A percentile compares a stretch with the other conserved stretches of the same genome.
These are phyloP conservation scores for Chalcis sispes DNA, from an alignment of 2,888 invertebrate species.

Conservation along the genomic window DNA sequence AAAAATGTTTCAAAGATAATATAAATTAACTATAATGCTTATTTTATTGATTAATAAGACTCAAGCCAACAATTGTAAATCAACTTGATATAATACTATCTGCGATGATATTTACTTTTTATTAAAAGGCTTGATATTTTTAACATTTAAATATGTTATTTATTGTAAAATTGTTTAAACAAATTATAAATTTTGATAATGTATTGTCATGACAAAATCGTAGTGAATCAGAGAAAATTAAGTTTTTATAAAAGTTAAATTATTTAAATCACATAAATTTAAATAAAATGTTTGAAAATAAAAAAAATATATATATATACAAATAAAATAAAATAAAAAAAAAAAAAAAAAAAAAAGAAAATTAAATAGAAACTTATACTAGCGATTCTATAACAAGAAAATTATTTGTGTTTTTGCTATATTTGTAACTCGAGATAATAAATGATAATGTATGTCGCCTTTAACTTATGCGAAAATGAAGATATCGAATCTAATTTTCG, in stretches of 20 bases:
- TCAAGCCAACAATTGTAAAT: constrained; percentile 36
- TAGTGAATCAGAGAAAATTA: constrained; percentile 13
- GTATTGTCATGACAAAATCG: constrained; percentile 35
- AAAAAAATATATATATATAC: not conserved
- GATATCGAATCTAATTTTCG: constrained; percentile 12
- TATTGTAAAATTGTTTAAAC: constrained; percentile 43
- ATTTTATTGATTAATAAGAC: constrained; percentile 28
- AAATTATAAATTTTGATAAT: constrained; percentile 32
- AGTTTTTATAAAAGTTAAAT: constrained; percentile 28
- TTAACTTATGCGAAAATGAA: constrained; percentile 30
- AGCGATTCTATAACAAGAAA: constrained; percentile 21
- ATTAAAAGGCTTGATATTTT: constrained; percentile 13
- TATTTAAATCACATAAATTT: constrained; percentile 6
- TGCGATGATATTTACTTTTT: constrained; percentile 33
- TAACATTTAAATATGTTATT: constrained; percentile 21
- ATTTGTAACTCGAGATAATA: constrained; percentile 47
- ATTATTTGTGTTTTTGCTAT: constrained; percentile 46
- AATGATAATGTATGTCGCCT: constrained; percentile 44
- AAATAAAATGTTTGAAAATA: too few relatives aligned
- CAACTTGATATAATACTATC: constrained; percentile 37
- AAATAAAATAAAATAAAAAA: constrained; percentile 11
- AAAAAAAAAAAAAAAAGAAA: not conserved
- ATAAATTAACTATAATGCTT: constrained; percentile 49
- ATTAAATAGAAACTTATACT: constrained; percentile 12
- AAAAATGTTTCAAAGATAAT: constrained; percentile 45